These are phyloP conservation scores for Cepphus grylle DNA, from an alignment of 2,113 vertebrate species.

Conservation along the genomic window DNA sequence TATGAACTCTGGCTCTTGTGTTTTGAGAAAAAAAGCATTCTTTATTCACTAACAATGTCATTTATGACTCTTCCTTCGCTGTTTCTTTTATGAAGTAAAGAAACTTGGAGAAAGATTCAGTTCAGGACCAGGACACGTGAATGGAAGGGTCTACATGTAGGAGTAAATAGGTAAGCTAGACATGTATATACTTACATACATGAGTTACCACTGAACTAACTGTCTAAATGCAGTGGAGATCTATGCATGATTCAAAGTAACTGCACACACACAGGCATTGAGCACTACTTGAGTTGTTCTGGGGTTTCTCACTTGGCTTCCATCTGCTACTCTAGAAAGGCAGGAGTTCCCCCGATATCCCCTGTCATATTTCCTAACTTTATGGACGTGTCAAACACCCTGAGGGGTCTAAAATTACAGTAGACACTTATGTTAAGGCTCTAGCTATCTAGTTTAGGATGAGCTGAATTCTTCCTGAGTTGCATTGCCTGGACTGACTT, in stretches of 20 bases:
- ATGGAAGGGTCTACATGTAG: background rate
- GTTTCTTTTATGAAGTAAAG: background rate
- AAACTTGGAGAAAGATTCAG: background rate
- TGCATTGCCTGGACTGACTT: background rate
- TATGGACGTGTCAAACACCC: background rate
- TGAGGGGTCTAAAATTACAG: background rate
- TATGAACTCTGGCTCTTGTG: background rate
- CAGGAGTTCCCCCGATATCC: background rate
- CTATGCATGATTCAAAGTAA: background rate
- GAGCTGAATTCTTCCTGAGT: background rate
- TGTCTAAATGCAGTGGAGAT: background rate
- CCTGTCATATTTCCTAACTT: background rate
- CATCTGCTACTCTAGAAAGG: background rate
- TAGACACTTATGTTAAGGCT: background rate
- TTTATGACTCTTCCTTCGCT: background rate
- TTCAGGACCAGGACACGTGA: background rate
- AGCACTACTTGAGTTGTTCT: background rate
- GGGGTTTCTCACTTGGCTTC: background rate
- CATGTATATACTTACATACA: no score
- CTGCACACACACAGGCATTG: background rate
- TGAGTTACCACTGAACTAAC: background rate
- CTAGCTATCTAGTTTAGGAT: background rate
- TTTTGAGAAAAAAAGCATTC: background rate
- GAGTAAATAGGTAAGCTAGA: background rate
- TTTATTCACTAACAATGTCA: background rate